phyloP scores from a whole-genome alignment of 2,888 invertebrate species.

The Xiphydria camelus region DNA sequence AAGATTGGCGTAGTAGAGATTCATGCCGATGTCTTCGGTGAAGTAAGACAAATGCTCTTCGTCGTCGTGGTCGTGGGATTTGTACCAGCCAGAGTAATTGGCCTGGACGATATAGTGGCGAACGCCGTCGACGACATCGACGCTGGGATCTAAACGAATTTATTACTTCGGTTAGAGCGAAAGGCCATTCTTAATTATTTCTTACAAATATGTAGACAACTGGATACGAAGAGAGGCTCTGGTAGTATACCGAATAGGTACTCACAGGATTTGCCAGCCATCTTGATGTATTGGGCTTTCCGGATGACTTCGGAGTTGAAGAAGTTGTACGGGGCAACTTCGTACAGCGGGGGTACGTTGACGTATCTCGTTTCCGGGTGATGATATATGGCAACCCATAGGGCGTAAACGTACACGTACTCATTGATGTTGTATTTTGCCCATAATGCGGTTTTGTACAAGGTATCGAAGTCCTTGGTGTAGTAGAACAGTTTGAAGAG shows the following conservation, averaged over 20 bases:
- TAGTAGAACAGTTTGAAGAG: conserved; percentile 51
- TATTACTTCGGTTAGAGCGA: no score
- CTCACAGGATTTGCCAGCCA: conserved; percentile 24
- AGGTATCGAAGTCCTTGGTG: conserved; percentile 53
- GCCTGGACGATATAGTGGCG: conserved; percentile 58
- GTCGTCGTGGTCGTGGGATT: conserved; percentile 56
- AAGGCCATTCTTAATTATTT: no score
- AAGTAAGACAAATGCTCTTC: conserved; percentile 66
- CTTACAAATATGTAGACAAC: no score
- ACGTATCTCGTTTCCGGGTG: conserved; percentile 65
- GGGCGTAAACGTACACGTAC: conserved; percentile 64
- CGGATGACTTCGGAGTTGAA: conserved; percentile 64
- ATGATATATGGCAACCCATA: conserved; percentile 66
- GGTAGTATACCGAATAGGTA: background rate
- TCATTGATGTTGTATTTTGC: conserved; percentile 55
- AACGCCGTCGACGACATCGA: conserved; percentile 47
- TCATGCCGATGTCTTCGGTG: conserved; percentile 68
- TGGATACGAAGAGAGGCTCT: no score
- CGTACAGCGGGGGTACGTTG: conserved; percentile 69
- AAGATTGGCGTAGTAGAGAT: conserved; percentile 66
- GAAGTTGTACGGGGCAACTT: conserved; percentile 69
- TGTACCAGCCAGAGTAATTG: conserved; percentile 62
- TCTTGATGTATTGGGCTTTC: conserved; percentile 54
- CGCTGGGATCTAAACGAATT: conserved; percentile 28
- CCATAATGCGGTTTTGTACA: conserved; percentile 55